Base-by-base conservation (phyloP, 2,797 vertebrate genomes). In the Smutsia temminckii region DNA sequence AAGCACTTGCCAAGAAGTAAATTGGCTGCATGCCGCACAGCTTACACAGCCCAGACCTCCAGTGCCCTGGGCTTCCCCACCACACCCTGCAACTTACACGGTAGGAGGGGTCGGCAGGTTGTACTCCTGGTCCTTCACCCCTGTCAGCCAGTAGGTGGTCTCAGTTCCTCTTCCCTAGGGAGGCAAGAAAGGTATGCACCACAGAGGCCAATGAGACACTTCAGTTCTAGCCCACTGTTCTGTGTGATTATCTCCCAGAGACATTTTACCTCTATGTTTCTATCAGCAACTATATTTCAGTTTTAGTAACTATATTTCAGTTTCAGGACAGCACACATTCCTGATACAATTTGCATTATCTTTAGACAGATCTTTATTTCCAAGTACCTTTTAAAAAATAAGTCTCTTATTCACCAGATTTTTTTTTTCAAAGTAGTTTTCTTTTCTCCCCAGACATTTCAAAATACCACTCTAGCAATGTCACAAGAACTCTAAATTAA, bases 121-220 rank as follows among this genome's bases (percentile, higher is more conserved):
- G 98, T 99, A 99, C 71, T 99, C 97, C 75, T 98, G 98, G 71
- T 99, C 99, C 10, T 98, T 99, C 63, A 99, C 98, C 16, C 99
- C 99, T 0, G 99, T 99, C 98, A 99, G 98, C 99, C 99, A 99
- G 98, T 99, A 99, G 1, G 99, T 99, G 96, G 99, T 98, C 97
- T 99, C 99, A 85, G 99, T 99, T 78, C 99, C 99, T 98, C 99
- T 99, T 66, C 99, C 99, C 99, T 99, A 97, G 97, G 75, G 96
- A 89, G 86, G 97, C 37, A 97, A 89, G 97, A 94, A 96, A 97
- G 29, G 93, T 27, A 94, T 72, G 93, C 17, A 4, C n/a, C 63
- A 3, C 0, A 32, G 37, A 37, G 21, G 25, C 42, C 55, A 27
- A 3, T 0, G 9, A 51, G 51, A n/a, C 1, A 10, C 32, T 17